A percentile compares a stretch with the other conserved stretches of the same genome.
phyloP scores from a whole-genome alignment of 2,888 invertebrate species.

The Dinocampus coccinellae region DNA sequence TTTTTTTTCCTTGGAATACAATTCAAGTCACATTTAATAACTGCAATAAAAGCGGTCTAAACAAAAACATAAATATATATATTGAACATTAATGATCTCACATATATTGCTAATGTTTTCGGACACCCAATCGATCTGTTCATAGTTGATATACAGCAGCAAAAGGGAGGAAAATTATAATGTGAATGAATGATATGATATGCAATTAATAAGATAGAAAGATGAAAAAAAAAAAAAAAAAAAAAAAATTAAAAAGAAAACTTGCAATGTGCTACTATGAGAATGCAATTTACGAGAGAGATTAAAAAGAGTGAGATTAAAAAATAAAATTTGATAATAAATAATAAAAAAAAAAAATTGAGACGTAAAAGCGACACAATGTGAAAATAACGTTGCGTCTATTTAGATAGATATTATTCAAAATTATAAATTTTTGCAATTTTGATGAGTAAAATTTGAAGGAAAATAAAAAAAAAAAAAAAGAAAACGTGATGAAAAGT shows the following conservation, averaged over 20 bases:
- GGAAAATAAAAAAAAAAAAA: slow-evolving; percentile 24
- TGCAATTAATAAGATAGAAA: slow-evolving; percentile 7
- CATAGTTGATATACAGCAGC: slow-evolving; percentile 28
- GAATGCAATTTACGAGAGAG: slow-evolving; percentile 28
- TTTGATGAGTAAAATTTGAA: slow-evolving; percentile 22
- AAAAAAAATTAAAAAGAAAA: slow-evolving; percentile 11
- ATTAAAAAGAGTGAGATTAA: slow-evolving; percentile 26
- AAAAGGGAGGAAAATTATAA: slow-evolving; percentile 34
- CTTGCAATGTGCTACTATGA: slow-evolving; percentile 14
- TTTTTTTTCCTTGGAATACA: not conserved
- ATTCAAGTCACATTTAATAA: slow-evolving; percentile 10
- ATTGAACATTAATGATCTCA: slow-evolving; percentile 51
- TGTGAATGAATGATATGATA: slow-evolving; percentile 8
- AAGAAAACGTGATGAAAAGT: not conserved
- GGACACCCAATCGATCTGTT: slow-evolving; percentile 47
- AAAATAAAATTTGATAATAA: slow-evolving; percentile 22
- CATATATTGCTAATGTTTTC: slow-evolving; percentile 46
- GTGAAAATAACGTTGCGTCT: slow-evolving; percentile 19
- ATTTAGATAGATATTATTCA: slow-evolving; percentile 50
- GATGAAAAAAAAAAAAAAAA: slow-evolving; percentile 23
- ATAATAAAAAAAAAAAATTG: slow-evolving; percentile 5
- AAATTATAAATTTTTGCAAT: slow-evolving; percentile 50
- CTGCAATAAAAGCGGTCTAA: slow-evolving; percentile 4
- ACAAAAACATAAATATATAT: no score
- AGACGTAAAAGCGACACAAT: not conserved